Evolutionary conservation across 2,888 invertebrate species (phyloP).

Genomic region (Drosophila siamana): DNA sequence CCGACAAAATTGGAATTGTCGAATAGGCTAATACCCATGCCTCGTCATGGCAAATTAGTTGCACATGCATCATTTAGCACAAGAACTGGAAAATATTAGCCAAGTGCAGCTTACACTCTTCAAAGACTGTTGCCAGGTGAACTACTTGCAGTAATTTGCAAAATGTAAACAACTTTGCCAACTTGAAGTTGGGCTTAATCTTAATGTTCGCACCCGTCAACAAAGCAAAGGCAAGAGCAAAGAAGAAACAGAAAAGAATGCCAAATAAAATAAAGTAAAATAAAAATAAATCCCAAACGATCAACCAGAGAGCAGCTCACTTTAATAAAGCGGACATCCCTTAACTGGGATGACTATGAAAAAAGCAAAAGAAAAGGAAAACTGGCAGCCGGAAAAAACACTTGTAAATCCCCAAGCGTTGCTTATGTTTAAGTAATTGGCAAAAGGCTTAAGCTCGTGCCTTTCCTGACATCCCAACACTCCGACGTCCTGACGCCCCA

Average conservation of each 20-base stretch:
- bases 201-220: constrained; percentile 45
- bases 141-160: constrained; percentile 9
- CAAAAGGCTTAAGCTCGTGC: constrained; percentile 68
- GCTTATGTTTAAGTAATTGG: constrained; percentile 80
- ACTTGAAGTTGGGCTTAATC: constrained; percentile 41
- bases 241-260: constrained; percentile 1
- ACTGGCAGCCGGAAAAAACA: constrained; percentile 51
- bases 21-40: neutral
- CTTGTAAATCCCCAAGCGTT: constrained; percentile 72
- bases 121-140: constrained; percentile 3
- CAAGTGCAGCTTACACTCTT: neutral
- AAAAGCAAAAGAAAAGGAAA: constrained; percentile 15
- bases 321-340: constrained; percentile 44
- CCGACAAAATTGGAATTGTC: constrained; percentile 9
- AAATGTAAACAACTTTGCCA: constrained; percentile 35
- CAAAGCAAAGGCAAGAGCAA: neutral
- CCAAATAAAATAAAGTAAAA: constrained; percentile 17
- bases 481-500: constrained; percentile 1
- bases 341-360: constrained; percentile 19
- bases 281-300: constrained; percentile 48
- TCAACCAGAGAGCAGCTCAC: constrained; percentile 36
- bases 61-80: constrained; percentile 1
- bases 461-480: constrained; percentile 20
- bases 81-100: neutral
- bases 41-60: constrained; percentile 4